A percentile compares a stretch with the other conserved stretches of the same genome.
Conservation (phyloP, 2,888 invertebrate genomes). For the Ceraclea dissimilis region DNA sequence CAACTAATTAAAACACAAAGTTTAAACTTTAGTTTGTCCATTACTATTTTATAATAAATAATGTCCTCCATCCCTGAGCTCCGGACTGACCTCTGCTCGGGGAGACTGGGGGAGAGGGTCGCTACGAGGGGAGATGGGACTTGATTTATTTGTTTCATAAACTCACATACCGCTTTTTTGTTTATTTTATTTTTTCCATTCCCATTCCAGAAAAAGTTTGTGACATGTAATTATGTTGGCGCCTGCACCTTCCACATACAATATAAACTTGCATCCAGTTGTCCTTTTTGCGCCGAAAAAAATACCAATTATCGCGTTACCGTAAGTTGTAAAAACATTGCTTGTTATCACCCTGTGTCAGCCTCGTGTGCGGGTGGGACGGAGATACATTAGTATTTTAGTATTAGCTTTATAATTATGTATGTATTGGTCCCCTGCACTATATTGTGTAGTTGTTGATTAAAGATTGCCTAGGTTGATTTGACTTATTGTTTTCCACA, state of each 20-base stretch:
- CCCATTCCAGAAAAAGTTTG: slow-evolving; percentile 5
- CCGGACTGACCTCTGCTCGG: slow-evolving; percentile 6
- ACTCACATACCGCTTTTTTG: slow-evolving; percentile 21
- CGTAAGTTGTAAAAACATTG: no score
- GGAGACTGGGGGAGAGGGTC: neutral
- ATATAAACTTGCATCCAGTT: no score
- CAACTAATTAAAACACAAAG: slow-evolving; percentile 24
- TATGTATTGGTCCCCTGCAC: no score
- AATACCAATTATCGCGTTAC: no score
- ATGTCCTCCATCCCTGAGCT: neutral
- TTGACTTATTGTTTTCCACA: no score
- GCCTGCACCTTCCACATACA: neutral
- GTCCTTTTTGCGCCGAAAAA: no score
- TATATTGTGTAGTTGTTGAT: no score
- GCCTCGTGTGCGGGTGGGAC: no score
- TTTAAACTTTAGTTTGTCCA: neutral
- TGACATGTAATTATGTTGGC: slow-evolving; percentile 15
- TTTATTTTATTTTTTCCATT: slow-evolving; percentile 17
- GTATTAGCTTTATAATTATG: no score
- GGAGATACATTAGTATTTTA: no score
- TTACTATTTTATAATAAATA: slow-evolving; percentile 1
- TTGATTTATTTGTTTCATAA: slow-evolving; percentile 24
- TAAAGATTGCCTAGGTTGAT: no score
- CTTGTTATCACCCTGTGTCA: no score
- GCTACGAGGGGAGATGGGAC: neutral